Base-by-base conservation (phyloP, 2,888 invertebrate species). In the Nephrotoma flavescens region DNA sequence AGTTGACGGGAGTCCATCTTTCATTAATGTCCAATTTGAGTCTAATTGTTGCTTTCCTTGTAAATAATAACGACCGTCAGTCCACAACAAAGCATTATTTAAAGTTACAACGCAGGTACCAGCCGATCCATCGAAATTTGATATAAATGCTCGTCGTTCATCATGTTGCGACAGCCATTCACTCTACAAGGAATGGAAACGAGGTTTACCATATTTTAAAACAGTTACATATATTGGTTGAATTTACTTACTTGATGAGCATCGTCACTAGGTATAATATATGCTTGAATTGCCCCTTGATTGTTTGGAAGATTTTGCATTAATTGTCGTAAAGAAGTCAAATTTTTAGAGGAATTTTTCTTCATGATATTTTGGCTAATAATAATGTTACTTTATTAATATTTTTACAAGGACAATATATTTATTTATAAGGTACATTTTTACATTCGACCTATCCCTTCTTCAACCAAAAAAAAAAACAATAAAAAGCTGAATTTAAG, bases 41-140 rank as follows among this genome's bases (percentile, higher is more conserved):
- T 97, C 97, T 47, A 98, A 92, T 90, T 99, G 95, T 88, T 95
- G 92, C 15, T 93, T 92, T 0, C 98, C 98, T 93, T 99, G 99
- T 42, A 97, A 93, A 91, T 95, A 98, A 91, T 99, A 99, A 6
- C 99, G 93, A 0, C 99, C 99, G 92, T 99, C 99, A 0, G 99
- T 99, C 99, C 99, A 99, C n/a, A 99, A 91, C 3, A 96, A 92
- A 0, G 97, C 97, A 31, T 94, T 92, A 0, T 93, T 92, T 0
- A 93, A 90, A 0, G 98, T 98, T 83, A 99, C 93, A 7, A 99
- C 92, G 0, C 97, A 98, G 0, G 97, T 97, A 3, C 98, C 99
- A 9, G 96, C 95, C 0, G 97, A 97, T 0, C 98, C 99, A 9
- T 95, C 95, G 91, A 99, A 99, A 0, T 97, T 97, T 0, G 96